These are phyloP conservation scores for Homalodisca vitripennis DNA, from an alignment of 1,140 invertebrate genomes.

Conservation along the genomic window DNA sequence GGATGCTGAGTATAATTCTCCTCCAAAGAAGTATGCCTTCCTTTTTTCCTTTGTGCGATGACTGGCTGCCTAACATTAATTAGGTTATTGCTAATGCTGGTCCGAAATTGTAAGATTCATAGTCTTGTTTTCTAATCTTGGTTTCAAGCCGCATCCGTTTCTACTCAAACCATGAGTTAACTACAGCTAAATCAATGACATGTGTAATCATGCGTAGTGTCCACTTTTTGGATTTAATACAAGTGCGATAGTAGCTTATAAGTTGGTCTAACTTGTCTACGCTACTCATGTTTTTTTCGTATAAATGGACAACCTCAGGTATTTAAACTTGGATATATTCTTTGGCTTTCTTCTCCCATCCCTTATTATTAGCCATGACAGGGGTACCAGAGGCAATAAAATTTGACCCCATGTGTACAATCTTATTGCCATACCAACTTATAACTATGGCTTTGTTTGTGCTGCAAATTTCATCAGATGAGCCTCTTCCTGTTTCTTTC, in stretches of 20 bases:
- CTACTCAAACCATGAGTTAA: conserved; percentile 44
- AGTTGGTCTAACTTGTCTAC: conserved; percentile 45
- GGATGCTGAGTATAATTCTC: not conserved
- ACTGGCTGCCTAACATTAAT: conserved; percentile 2
- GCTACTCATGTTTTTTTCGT: conserved; percentile 49
- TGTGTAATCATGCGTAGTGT: conserved; percentile 43
- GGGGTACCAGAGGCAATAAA: conserved; percentile 32
- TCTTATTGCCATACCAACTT: conserved; percentile 35
- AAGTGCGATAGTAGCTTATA: no score
- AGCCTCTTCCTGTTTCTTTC: conserved; percentile 29
- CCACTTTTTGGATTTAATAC: conserved; percentile 45
- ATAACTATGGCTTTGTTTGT: conserved; percentile 28
- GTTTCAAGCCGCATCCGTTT: conserved; percentile 32
- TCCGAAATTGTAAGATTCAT: conserved; percentile 8
- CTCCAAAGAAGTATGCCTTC: not conserved
- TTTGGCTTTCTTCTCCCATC: conserved; percentile 45
- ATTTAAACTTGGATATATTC: conserved; percentile 43
- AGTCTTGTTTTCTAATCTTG: not conserved
- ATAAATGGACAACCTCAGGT: conserved; percentile 46
- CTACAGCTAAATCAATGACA: no score
- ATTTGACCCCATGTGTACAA: conserved; percentile 33
- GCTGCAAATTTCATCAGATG: conserved; percentile 12
- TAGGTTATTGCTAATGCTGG: not conserved
- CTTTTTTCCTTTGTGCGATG: not conserved
- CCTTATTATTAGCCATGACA: conserved; percentile 36